Base-by-base conservation (phyloP, 2,888 invertebrate genomes). In the Synanthedon formicaeformis region DNA sequence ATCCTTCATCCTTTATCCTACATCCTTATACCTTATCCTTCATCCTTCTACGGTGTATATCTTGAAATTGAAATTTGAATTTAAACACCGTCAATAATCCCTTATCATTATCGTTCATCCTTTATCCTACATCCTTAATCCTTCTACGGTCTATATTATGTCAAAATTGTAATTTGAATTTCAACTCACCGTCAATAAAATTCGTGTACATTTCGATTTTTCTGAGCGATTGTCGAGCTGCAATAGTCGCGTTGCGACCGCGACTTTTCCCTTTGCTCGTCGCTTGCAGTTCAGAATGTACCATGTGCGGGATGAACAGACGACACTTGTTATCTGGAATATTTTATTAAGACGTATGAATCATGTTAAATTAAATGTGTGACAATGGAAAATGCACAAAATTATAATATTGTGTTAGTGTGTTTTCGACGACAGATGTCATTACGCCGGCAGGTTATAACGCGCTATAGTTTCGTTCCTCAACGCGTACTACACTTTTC, bases 281-380 rank as follows among this genome's bases (percentile, higher is more conserved):
- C 0, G 55, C 48, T 10, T 66, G 58, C 4, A 75, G 51, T 2
- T 58, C 55, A 1, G 53, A 12, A 0, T 53, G 48, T 0, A 76
- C 58, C 0, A 55, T 57, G 4, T 55, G 40, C 0, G 76, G 68
- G 6, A 78, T 55, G 0, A 75, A 27, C 0, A 77, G 56, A 0
- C 61, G 60, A 40, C 68, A 69, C 23, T 55, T 58, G 1, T 55
- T 56, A 51, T 76, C 76, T 76, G 55, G 1, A 59, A 64, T 45
- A 48, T 45, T n/a, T n/a, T 12, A 12, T 45, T 12, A 3, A 45
- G 14, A n/a, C n/a, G 6, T 45, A 49, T 34, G 13, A 48, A 12
- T 40, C 49, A 48, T 53, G 16, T 11, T 52, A 14, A n/a, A 27
- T 27, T n/a, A n/a, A n/a, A 16, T 27, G 40, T 53, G 14, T 12